phyloP scores from a whole-genome alignment of 2,113 vertebrate species.

The Lepus timidus region DNA sequence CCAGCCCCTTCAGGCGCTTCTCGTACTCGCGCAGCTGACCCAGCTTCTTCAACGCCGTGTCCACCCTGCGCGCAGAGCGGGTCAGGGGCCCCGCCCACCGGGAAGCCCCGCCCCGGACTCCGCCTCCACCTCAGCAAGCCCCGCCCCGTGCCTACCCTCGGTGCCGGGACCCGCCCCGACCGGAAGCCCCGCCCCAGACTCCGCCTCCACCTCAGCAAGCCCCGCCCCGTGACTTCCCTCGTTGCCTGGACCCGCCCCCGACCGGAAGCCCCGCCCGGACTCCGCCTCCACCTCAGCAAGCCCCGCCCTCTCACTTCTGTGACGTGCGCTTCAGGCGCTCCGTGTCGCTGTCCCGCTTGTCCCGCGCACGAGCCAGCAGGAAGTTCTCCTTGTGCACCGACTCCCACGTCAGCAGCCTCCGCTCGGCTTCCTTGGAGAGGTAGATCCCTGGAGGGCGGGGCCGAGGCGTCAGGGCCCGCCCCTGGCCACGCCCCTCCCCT shows the following conservation, averaged over 20 bases:
- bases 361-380: conserved; percentile 86
- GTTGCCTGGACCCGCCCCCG: too few species aligned
- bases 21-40: conserved; percentile 79
- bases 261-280: fast-evolving
- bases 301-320: conserved; percentile 88
- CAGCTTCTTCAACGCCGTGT: conserved; percentile 88
- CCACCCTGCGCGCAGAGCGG: conserved; percentile 86
- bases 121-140: fast-evolving
- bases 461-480: background rate
- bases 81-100: fast-evolving
- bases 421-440: conserved; percentile 83
- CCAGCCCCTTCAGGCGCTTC: conserved; percentile 79
- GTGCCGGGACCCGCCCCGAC: too few species aligned
- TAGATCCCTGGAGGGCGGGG: conserved; percentile 82
- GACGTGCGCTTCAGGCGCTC: conserved; percentile 92
- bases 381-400: conserved; percentile 92
- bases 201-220: fast-evolving
- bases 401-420: conserved; percentile 92
- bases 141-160: background rate
- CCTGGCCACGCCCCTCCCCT: background rate
- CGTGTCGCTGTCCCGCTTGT: conserved; percentile 90
- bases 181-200: background rate
- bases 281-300: fast-evolving
- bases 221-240: background rate
- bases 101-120: background rate